Conservation (phyloP, 64 coral and sea anemone species). For the Platygyra sinensis region DNA sequence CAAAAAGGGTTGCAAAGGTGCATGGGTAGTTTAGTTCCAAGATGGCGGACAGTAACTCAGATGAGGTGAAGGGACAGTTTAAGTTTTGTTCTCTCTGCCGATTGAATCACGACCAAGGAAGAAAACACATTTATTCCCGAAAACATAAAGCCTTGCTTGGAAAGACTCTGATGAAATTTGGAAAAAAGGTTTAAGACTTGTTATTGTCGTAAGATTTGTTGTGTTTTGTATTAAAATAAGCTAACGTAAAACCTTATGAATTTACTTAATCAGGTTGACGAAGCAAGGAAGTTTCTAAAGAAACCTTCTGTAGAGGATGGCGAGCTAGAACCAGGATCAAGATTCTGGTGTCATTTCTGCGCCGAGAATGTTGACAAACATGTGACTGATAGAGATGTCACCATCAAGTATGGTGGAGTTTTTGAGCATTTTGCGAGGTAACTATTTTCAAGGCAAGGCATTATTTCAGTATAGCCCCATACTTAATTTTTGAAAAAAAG, state of each 20-base stretch:
- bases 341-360: conserved; percentile 99
- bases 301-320: conserved; percentile 90
- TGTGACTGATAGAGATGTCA: conserved; percentile 84
- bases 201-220: neutral
- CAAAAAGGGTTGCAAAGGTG: conserved; percentile 4
- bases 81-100: conserved; percentile 79
- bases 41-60: conserved; percentile 57
- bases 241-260: neutral
- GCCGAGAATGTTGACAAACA: conserved; percentile 70
- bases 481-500: no score
- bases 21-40: conserved; percentile 31
- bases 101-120: conserved; percentile 85
- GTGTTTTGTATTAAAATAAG: neutral
- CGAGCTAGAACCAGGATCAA: conserved; percentile 92
- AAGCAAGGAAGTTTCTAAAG: conserved; percentile 70
- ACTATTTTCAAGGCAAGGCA: neutral
- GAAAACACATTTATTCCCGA: conserved; percentile 81
- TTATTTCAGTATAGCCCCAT: neutral
- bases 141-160: conserved; percentile 74
- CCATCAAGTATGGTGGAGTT: conserved; percentile 88
- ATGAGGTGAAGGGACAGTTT: conserved; percentile 41
- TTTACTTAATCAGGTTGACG: conserved; percentile 75
- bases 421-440: conserved; percentile 99
- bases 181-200: conserved; percentile 55
- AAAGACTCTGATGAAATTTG: conserved; percentile 71